Evolutionary conservation across 2,797 vertebrate genomes (phyloP).

Genomic region (Enteromius afrohamiltoni): DNA sequence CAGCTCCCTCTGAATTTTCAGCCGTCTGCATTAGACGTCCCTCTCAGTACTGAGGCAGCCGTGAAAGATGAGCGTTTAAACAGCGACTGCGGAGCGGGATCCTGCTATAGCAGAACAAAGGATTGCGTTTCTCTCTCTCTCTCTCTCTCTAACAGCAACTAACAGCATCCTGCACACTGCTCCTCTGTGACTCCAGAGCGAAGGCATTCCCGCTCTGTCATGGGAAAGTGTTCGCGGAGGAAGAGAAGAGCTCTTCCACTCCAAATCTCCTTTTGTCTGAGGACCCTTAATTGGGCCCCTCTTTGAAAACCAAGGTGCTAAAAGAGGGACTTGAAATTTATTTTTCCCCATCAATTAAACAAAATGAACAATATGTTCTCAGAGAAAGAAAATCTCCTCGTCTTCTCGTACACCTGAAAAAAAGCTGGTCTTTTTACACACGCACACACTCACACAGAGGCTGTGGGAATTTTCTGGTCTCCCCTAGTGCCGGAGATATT

Average conservation of each 20-base stretch:
- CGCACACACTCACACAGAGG: slow-evolving; percentile 12
- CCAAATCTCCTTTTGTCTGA: slow-evolving; percentile 75
- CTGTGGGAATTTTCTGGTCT: slow-evolving; percentile 58
- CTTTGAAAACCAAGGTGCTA: slow-evolving; percentile 77
- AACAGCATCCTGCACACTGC: slow-evolving; percentile 39
- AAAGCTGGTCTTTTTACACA: slow-evolving; percentile 46
- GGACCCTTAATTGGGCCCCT: slow-evolving; percentile 77
- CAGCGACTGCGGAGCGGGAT: slow-evolving; percentile 19
- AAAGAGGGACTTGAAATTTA: slow-evolving; percentile 68
- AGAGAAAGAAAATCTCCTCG: slow-evolving; percentile 55
- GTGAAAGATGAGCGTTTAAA: slow-evolving; percentile 37
- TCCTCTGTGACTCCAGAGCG: slow-evolving; percentile 63
- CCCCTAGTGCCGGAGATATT: slow-evolving; percentile 48
- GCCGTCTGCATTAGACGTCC: not conserved
- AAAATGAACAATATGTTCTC: slow-evolving; percentile 62
- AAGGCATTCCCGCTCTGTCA: slow-evolving; percentile 69
- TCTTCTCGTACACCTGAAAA: slow-evolving; percentile 58
- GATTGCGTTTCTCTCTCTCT: slow-evolving; percentile 11
- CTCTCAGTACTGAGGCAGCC: slow-evolving; percentile 11
- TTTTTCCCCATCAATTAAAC: slow-evolving; percentile 63
- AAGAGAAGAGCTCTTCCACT: slow-evolving; percentile 68
- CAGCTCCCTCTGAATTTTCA: slow-evolving; percentile 5
- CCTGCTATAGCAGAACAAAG: slow-evolving; percentile 38
- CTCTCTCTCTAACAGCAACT: slow-evolving; percentile 24
- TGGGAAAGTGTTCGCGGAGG: slow-evolving; percentile 65